Percentiles rank a stretch among this genome's conserved stretches.
Evolutionary conservation across 2,113 vertebrate species (phyloP).

Genomic region (Sinocyclocheilus rhinocerous): DNA sequence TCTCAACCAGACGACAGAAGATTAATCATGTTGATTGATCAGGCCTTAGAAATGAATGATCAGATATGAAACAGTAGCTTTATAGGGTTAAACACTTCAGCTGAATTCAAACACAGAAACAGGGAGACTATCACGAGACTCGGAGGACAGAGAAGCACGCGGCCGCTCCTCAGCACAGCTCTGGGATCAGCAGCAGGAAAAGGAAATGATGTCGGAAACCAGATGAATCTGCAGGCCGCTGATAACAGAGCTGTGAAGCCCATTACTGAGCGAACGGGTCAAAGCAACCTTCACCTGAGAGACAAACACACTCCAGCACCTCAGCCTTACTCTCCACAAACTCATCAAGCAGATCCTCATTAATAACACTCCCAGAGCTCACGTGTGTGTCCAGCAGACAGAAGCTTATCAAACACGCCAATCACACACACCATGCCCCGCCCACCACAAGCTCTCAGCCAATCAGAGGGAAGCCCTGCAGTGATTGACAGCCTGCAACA

Average conservation of each 20-base stretch:
- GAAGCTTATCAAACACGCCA: too few relatives aligned
- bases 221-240: not conserved
- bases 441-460: not conserved
- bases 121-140: not conserved
- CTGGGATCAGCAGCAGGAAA: not conserved
- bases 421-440: not conserved
- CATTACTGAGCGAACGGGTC: not conserved
- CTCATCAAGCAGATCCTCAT: too few relatives aligned
- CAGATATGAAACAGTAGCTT: not conserved
- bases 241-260: not conserved
- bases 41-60: not conserved
- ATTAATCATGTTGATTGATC: not conserved
- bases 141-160: not conserved
- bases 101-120: not conserved
- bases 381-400: too few relatives aligned
- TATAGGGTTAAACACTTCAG: not conserved
- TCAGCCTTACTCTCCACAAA: not conserved
- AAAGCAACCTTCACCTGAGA: constrained; percentile 10
- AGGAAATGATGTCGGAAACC: constrained; percentile 23
- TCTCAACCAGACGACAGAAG: too few relatives aligned
- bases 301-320: too few relatives aligned
- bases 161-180: not conserved
- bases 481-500: not conserved
- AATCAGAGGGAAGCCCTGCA: not conserved
- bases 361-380: too few relatives aligned